Evolutionary conservation across 2,797 vertebrate genomes (phyloP).

Genomic region (Crypturellus tataupa): DNA sequence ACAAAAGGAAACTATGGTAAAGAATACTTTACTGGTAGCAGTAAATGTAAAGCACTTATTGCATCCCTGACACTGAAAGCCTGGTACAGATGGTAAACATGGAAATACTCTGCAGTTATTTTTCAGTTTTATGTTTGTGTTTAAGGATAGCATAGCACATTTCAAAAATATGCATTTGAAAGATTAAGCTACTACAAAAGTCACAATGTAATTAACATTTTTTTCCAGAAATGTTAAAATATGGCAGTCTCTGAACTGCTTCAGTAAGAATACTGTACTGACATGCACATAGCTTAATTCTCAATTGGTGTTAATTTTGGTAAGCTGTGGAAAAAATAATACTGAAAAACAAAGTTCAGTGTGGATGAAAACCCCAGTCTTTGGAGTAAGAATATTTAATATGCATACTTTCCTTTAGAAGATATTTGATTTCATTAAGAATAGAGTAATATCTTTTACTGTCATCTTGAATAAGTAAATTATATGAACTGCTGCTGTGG

Average conservation of each 20-base stretch:
- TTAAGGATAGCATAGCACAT: neutral
- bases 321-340: neutral
- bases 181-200: neutral
- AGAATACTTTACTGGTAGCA: neutral
- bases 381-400: neutral
- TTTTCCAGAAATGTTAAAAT: neutral
- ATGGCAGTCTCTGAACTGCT: neutral
- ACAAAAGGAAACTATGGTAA: neutral
- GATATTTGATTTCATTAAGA: neutral
- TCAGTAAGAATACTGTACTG: neutral
- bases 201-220: neutral
- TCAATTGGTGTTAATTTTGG: neutral
- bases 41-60: neutral
- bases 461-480: neutral
- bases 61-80: neutral
- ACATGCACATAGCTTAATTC: neutral
- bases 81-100: neutral
- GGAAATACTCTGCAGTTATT: rapidly evolving
- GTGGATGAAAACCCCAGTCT: neutral
- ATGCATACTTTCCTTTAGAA: neutral
- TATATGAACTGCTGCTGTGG: neutral
- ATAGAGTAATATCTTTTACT: neutral
- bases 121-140: neutral
- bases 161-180: neutral
- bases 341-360: neutral